Evolutionary conservation across 2,113 vertebrate species (phyloP), one percentile per base, ranked within the genome.

Genomic region (Cochlearius cochlearius): DNA sequence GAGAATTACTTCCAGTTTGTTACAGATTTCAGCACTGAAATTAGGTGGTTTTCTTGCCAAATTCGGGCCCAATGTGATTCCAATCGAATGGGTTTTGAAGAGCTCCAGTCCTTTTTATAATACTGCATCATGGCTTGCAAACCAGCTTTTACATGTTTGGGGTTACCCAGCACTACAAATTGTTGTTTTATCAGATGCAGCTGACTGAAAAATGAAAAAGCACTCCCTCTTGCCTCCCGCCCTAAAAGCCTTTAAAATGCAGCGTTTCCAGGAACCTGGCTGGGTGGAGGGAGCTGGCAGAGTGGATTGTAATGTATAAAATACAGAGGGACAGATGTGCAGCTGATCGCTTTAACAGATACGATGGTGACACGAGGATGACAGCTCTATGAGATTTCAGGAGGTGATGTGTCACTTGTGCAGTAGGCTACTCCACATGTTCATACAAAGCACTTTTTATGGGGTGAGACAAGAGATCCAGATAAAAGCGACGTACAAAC

Each of bases 371-470:
- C 90, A 77, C 0, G 1, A 95, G 85, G 87, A 89, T 82, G 75
- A 94, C 96, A 97, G 73, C 94, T 95, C 88, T 95, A 93, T 96
- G 91, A 93, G 93, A 88, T 90, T 95, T 96, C 96, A 88, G 85
- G 94, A 86, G 94, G 90, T 86, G 87, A 90, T 95, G 85, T 92
- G 94, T 96, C 96, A 90, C 55, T 95, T 19, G 32, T 82, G 92
- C 87, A 95, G 90, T 86, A 94, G 87, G 90, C 96, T 84, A 88
- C 92, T 96, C 92, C 84, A 73, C 71, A 66, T 95, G 90, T 93
- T 95, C 93, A 97, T 96, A 88, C 83, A 80, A 75, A 60, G 16
- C 36, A 75, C 60, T 94, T 95, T 97, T 96, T 97, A 97, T 92
- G 80, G 81, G 71, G 96, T 97, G 90, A 94, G 93, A 96, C 8